These are phyloP conservation scores for Chrysomallon squamiferum DNA, from an alignment of 1,140 invertebrate species.

Conservation along the genomic window DNA sequence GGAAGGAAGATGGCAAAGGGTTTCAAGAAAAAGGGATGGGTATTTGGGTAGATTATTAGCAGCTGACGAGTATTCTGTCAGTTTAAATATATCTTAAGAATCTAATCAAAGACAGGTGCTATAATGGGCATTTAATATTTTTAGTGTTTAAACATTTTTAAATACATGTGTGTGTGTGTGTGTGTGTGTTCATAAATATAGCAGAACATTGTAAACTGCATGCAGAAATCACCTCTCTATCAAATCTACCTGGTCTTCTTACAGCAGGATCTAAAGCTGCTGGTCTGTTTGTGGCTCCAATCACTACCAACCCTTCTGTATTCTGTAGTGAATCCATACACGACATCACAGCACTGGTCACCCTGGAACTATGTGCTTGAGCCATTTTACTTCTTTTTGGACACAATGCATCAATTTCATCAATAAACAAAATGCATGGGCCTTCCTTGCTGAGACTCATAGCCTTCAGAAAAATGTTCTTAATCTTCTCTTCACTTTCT, in stretches of 20 bases:
- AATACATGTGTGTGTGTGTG: too few species aligned
- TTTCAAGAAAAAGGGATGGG: too few species aligned
- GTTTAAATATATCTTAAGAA: too few species aligned
- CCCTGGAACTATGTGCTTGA: constrained; percentile 17
- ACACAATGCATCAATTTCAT: constrained; percentile 58
- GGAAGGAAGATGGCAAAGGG: too few species aligned
- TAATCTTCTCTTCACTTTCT: constrained; percentile 49
- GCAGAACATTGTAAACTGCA: too few species aligned
- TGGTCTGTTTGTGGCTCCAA: constrained; percentile 56
- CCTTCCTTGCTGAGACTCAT: constrained; percentile 42
- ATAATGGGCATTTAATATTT: too few species aligned
- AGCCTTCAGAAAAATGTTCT: constrained; percentile 42
- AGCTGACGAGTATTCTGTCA: too few species aligned
- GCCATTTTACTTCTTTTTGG: constrained; percentile 24
- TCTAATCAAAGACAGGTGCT: too few species aligned
- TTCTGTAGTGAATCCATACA: constrained; percentile 39
- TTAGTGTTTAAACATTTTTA: too few species aligned
- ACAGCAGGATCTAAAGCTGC: constrained; percentile 40
- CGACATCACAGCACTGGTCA: constrained; percentile 34
- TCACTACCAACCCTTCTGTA: constrained; percentile 39
- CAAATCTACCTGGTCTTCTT: constrained; percentile 51
- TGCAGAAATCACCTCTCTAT: constrained; percentile 47
- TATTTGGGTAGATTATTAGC: too few species aligned
- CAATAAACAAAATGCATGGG: constrained; percentile 53
- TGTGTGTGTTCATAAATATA: too few species aligned